phyloP scores from a whole-genome alignment of 2,113 vertebrate genomes.

The Romanogobio albipinnatus region DNA sequence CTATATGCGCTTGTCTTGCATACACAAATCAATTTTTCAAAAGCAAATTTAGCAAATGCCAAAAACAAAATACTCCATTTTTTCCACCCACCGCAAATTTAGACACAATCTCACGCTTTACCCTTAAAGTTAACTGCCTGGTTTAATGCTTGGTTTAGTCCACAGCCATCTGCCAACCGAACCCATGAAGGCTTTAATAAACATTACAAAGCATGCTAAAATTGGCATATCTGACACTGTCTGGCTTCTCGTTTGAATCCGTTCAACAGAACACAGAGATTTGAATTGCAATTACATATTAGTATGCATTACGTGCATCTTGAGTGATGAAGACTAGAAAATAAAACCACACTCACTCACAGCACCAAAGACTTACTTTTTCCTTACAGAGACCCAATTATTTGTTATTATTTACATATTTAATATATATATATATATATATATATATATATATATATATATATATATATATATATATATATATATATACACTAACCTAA shows the following conservation, averaged over 20 bases:
- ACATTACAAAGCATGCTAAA: slow-evolving; percentile 18
- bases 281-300: neutral
- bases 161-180: neutral
- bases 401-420: neutral
- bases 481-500: no score
- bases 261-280: neutral
- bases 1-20: no score
- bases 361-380: neutral
- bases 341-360: neutral
- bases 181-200: neutral
- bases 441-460: no score
- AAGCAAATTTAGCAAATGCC: neutral
- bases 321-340: neutral
- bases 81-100: neutral
- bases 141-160: slow-evolving; percentile 14
- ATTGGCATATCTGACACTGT: slow-evolving; percentile 15
- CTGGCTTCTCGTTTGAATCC: slow-evolving; percentile 18
- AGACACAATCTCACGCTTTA: neutral
- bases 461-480: no score
- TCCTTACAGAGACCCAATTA: neutral
- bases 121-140: slow-evolving; percentile 1
- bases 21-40: no score
- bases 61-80: neutral
- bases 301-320: slow-evolving; percentile 13
- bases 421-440: no score